Evolutionary conservation across 2,888 invertebrate species (phyloP).

Genomic region (Agapostemon virescens): DNA sequence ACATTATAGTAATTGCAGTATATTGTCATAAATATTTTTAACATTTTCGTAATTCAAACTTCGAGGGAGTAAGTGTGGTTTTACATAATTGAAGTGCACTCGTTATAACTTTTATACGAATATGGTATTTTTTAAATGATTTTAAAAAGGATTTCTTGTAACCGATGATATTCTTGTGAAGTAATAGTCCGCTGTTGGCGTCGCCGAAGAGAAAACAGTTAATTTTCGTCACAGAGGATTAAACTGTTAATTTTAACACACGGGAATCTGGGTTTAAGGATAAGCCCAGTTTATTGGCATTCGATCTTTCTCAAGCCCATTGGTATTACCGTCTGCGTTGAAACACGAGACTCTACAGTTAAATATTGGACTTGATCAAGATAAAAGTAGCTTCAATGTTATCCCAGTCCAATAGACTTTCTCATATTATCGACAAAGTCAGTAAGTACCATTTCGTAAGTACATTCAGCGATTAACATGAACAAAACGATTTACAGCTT

Average conservation of each 20-base stretch:
- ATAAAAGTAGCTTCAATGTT: neutral
- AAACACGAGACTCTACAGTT: neutral
- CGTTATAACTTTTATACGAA: neutral
- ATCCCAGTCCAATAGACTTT: neutral
- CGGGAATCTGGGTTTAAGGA: slow-evolving; percentile 16
- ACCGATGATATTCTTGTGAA: neutral
- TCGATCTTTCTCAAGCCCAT: slow-evolving; percentile 15
- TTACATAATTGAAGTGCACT: neutral
- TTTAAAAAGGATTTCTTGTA: neutral
- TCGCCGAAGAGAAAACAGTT: slow-evolving; percentile 21
- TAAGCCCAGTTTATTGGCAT: slow-evolving; percentile 20
- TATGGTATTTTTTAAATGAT: neutral
- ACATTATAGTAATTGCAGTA: no score
- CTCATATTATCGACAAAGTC: neutral
- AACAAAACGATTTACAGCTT: neutral
- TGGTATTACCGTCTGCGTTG: neutral
- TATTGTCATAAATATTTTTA: no score
- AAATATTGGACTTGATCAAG: neutral
- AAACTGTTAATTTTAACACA: slow-evolving; percentile 37
- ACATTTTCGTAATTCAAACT: no score
- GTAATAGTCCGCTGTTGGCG: neutral
- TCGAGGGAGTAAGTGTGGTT: neutral
- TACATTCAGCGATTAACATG: neutral
- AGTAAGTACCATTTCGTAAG: neutral
- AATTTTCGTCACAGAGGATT: slow-evolving; percentile 29